Conservation (phyloP, 2,888 invertebrate genomes). For the Marronus borbonicus region DNA sequence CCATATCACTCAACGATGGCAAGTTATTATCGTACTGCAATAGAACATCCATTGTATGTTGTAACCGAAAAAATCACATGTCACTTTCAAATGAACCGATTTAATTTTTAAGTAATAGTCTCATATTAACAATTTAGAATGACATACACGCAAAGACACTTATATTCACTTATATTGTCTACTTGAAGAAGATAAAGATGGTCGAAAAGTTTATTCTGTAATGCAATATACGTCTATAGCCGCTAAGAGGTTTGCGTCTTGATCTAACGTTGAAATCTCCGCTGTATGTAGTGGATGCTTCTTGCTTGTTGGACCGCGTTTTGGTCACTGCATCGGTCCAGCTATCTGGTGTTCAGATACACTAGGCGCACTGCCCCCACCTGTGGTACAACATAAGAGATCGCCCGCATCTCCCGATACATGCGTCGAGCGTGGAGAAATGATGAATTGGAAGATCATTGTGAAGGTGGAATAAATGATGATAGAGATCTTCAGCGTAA, state of each 20-base stretch:
- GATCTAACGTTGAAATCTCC: constrained; percentile 51
- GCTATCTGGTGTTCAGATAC: constrained; percentile 57
- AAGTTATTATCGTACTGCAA: constrained; percentile 52
- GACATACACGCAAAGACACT: constrained; percentile 18
- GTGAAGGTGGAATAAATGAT: constrained; percentile 66
- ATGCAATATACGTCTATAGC: not conserved
- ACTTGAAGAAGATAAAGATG: not conserved
- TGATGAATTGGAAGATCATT: constrained; percentile 65
- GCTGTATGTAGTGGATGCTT: constrained; percentile 52
- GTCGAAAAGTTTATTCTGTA: constrained; percentile 39
- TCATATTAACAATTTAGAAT: constrained; percentile 17
- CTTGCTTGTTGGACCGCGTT: constrained; percentile 63
- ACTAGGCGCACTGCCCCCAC: constrained; percentile 57
- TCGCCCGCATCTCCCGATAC: constrained; percentile 62
- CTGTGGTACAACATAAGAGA: constrained; percentile 59
- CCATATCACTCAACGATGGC: constrained; percentile 54
- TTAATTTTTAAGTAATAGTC: constrained; percentile 21
- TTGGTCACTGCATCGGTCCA: constrained; percentile 65
- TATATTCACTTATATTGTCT: constrained; percentile 6
- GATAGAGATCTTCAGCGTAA: constrained; percentile 64
- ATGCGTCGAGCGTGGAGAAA: constrained; percentile 64
- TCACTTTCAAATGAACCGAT: constrained; percentile 25
- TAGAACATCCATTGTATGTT: constrained; percentile 52
- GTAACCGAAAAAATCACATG: constrained; percentile 30
- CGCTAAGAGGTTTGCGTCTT: constrained; percentile 31